A percentile compares a stretch with the other conserved stretches of the same genome.
Conservation (phyloP, 2,888 invertebrate species). For the Polydrusus cervinus region DNA sequence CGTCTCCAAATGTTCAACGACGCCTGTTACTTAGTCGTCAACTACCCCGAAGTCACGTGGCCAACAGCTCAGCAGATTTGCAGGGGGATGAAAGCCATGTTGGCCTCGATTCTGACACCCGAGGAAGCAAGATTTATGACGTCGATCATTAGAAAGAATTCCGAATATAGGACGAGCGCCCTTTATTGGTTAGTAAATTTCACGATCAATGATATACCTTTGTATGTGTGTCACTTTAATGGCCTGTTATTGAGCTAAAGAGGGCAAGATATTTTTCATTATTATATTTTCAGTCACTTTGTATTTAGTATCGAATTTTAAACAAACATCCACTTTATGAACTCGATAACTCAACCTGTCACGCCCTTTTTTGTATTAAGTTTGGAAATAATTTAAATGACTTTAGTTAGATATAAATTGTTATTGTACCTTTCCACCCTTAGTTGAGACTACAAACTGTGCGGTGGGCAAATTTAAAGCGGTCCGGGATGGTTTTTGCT, state of each 20-base stretch:
- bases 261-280: not conserved
- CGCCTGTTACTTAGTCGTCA: conserved; percentile 84
- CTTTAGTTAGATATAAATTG: no score
- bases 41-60: conserved; percentile 86
- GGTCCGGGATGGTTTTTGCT: no score
- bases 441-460: no score
- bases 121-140: conserved; percentile 84
- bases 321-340: no score
- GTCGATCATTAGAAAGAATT: conserved; percentile 79
- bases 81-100: conserved; percentile 80
- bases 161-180: conserved; percentile 82
- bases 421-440: no score
- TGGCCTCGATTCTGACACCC: conserved; percentile 79
- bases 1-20: conserved; percentile 81
- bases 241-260: not conserved
- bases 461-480: no score
- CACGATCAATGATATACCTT: conserved; percentile 26
- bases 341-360: no score
- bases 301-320: no score
- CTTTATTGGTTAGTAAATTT: conserved; percentile 77
- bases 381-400: no score
- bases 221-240: not conserved
- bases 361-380: no score
- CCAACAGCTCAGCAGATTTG: conserved; percentile 81
- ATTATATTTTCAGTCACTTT: not conserved